Evolutionary conservation across 2,888 invertebrate genomes (phyloP), one percentile per base, ranked within the genome.

Genomic region (Rapana venosa): DNA sequence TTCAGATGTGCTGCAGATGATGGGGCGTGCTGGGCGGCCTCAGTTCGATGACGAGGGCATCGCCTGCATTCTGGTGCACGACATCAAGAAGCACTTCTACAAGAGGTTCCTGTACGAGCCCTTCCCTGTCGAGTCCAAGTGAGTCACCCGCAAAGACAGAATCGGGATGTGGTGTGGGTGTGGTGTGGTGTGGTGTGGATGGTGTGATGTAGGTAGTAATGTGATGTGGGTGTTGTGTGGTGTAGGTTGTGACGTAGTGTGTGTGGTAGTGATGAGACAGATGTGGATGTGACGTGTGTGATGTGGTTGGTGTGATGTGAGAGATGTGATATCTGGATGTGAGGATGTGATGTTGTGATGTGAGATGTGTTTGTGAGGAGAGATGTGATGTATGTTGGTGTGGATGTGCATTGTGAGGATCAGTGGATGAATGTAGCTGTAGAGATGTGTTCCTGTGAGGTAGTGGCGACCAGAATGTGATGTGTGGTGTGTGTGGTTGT

Each of bases 21-120:
- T 99, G 98, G 99, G 99, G 1, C 97, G 99, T 90, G 99, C 99
- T 90, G 99, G 99, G 0, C 97, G 99, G 89, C 99, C 99, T 0
- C 98, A 99, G 97, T 99, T 98, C 95, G 99, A 99, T 96, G 98
- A 98, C 94, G 98, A 98, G 93, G 99, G 97, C 4, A 97, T 97
- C 13, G 97, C 97, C 26, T 96, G 97, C 74, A 97, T 97, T 87
- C 96, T 97, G 77, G 97, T 99, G 0, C 99, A 99, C 95, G 99
- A 99, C 94, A 97, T 98, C 86, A 99, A 99, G 96, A 99, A 99
- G 96, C 98, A 98, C 96, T 99, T 99, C 97, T 99, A 99, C 97
- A 99, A 99, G 96, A 99, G 99, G 96, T 99, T 99, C 97, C 97
- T 99, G 0, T 99, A 99, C 96, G 99, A 99, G 96, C 99, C 99